Evolutionary conservation across 2,113 vertebrate genomes (phyloP), one percentile per base, ranked within the genome.

Genomic region (Alces alces): DNA sequence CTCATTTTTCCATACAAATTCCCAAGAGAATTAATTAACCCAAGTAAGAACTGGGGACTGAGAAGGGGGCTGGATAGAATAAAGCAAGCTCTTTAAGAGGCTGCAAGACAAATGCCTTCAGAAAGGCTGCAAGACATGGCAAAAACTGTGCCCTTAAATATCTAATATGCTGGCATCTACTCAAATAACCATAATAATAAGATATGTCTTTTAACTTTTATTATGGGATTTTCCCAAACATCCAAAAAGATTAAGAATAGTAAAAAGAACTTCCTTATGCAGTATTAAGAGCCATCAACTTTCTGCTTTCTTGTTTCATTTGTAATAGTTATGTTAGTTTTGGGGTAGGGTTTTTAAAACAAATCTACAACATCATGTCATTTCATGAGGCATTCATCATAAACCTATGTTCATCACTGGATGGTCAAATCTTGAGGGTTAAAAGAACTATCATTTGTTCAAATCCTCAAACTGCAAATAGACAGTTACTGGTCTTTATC

Each of bases 1-100:
- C 39, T 86, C 70, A 83, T 66, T 97, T 96, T 58, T 43, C 39
- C 39, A 93, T 28, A 93, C 79, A 89, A 89, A 95, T 95, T 92
- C 9, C 94, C 76, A 96, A 87, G 2, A 93, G 14, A 96, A 90
- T 52, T 92, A 95, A 92, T 4, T 87, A 58, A 23, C 33, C 43
- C 83, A 92, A n/a, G 21, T 87, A 92, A 39, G 21, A 89, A 82
- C 12, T 25, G 10, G 43, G 16, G 14, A 85, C 1, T 17, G 19
- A 88, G 47, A 84, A 78, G 52, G 30, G 15, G 7, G 2, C 33
- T 60, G 1, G n/a, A 14, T 36, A 16, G 7, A 36, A 90, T 83
- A 91, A 89, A 97, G 83, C 50, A 90, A 84, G 10, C 23, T 25
- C 47, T 93, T 57, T 25, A 13, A 60, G 45, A 21, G 1, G 8